Base-by-base conservation (phyloP, 2,888 invertebrate genomes). In the Lasius fuliginosus region DNA sequence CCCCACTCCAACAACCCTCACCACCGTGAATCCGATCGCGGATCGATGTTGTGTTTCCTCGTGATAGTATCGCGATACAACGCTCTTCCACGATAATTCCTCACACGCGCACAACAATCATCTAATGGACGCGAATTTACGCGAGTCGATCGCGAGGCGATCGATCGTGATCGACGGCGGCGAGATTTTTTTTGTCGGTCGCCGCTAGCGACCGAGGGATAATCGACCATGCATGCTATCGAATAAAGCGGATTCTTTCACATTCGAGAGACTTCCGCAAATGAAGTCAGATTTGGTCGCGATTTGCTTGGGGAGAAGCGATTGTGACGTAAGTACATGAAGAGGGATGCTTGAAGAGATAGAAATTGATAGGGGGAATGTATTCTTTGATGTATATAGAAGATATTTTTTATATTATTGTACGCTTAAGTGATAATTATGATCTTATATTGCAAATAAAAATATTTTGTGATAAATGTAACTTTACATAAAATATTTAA, bases 191-290 rank as follows among this genome's bases (percentile, higher is more conserved):
- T 27, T 60, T 56, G 3, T 40, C 77, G 58, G 23, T n/a, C 33
- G 69, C 56, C 42, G 33, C 23, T 23, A 69, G 42, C 58, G 84
- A 88, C 71, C 86, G 68, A 73, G 86, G 62, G 56, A 77, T 42
- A 42, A 58, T 82, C 86, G 79, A 67, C 84, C 86, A 86, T 89
- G 90, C 90, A 86, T 90, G 84, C 84, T 88, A 90, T 90, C 87
- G 88, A 87, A 86, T 82, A 74, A 91, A 85, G 74, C 87, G 88
- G 86, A 88, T 90, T 89, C 86, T 87, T 88, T 91, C 86, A 87
- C 86, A 85, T 90, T 64, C 73, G 77, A 91, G 33, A 71, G 79
- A 91, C 46, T 77, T 82, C 30, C 83, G 53, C 76, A 88, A 84
- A 86, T 85, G 8, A 73, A 79, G 71, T 69, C 46, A 81, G 58